Base-by-base conservation (phyloP, 2,113 vertebrate species). In the Datnioides undecimradiatus region DNA sequence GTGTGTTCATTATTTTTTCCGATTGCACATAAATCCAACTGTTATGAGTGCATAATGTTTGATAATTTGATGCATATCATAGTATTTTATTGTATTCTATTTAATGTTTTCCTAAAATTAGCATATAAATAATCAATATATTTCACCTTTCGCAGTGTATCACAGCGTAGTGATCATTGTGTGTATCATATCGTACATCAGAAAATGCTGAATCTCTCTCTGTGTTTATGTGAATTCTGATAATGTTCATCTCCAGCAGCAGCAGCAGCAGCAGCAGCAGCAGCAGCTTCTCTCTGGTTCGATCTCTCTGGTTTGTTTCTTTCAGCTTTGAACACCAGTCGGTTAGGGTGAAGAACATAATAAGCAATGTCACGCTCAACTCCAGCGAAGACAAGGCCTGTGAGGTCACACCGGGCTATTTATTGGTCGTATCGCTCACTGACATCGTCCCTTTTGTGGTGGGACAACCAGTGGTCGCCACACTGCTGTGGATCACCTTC, bases 381-480 rank as follows among this genome's bases (percentile, higher is more conserved):
- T 23, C 33, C 69, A 46, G 16, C 12, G 1, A 8, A 21, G 0
- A 0, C 0, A 2, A 27, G 0, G 0, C 0, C 1, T 84, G 74
- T 33, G 0, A 0, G 1, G 8, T 2, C 6, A 3, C 0, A 6
- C 1, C 0, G 0, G 0, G 0, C 1, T 2, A 62, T 0, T 0
- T 21, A 0, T 1, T 1, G 0, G 0, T 4, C 0, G 3, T 84
- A 5, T 19, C 48, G 0, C 1, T 79, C 6, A 3, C 52, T 1
- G 73, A 82, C 69, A 4, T 87, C 25, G 0, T 76, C 0, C 66
- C 76, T 5, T 0, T 88, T 1, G 12, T 83, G 10, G 0, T 83
- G 0, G 90, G 87, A 2, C 66, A 78, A 0, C 80, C 89, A 0
- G 60, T 90, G 25, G 6, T 67, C 0, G 2, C 6, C 52, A 38